phyloP scores from a whole-genome alignment of 2,797 vertebrate species.

The Siniperca obscura region DNA sequence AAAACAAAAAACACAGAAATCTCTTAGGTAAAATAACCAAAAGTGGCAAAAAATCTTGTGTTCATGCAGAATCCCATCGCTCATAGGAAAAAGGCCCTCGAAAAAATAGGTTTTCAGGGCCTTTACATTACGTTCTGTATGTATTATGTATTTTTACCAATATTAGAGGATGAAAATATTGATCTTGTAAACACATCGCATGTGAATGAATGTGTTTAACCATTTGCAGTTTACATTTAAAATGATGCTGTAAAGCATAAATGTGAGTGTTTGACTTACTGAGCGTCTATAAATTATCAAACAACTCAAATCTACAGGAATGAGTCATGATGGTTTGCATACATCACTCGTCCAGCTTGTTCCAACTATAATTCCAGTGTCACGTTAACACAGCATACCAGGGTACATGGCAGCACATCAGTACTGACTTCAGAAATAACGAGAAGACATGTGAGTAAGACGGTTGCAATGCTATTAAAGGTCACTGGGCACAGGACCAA shows the following conservation, averaged over 20 bases:
- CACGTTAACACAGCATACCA: background rate
- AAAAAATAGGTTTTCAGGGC: background rate
- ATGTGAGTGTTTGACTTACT: background rate
- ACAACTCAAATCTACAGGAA: background rate
- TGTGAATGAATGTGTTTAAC: background rate
- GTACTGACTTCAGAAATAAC: constrained; percentile 57
- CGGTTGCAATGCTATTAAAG: constrained; percentile 70
- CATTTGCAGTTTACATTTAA: background rate
- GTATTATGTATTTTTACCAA: background rate
- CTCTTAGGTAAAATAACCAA: background rate
- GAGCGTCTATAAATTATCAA: background rate
- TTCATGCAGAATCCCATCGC: too few species aligned
- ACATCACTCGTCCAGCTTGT: constrained; percentile 23
- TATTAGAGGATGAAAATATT: background rate
- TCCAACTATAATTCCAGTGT: constrained; percentile 12
- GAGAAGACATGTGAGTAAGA: constrained; percentile 57
- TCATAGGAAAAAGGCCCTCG: background rate
- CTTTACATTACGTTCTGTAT: background rate
- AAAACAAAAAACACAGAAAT: background rate
- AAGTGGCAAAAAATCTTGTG: too few species aligned
- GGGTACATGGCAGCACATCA: constrained; percentile 9
- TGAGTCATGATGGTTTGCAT: background rate
- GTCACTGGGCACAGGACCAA: constrained; percentile 62
- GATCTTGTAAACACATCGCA: background rate
- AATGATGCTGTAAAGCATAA: background rate